Conservation (phyloP, 2,797 vertebrate genomes). For the Pipistrellus kuhlii region DNA sequence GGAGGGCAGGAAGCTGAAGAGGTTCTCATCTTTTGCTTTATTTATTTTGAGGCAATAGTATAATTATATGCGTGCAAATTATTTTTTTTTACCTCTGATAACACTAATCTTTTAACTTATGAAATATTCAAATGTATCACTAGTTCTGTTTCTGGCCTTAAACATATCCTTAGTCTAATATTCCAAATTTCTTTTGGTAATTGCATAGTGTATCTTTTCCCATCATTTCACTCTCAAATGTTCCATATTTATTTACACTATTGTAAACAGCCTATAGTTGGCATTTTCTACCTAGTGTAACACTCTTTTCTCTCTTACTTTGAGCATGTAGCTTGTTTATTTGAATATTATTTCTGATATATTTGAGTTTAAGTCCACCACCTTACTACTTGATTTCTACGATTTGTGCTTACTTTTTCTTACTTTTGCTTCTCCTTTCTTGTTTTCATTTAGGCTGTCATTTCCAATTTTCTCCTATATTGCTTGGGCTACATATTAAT, state of each 20-base stretch:
- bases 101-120: slow-evolving; percentile 14
- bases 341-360: neutral
- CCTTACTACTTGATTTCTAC: neutral
- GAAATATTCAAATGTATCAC: neutral
- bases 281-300: neutral
- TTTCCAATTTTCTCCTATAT: neutral
- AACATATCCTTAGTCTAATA: neutral
- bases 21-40: neutral
- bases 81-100: neutral
- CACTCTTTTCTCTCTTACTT: neutral
- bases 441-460: neutral
- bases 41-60: neutral
- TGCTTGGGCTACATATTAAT: neutral
- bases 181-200: neutral
- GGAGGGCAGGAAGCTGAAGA: neutral
- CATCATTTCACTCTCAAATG: neutral
- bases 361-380: neutral
- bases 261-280: neutral
- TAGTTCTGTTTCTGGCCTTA: neutral
- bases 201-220: neutral
- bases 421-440: neutral
- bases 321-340: neutral
- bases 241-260: neutral
- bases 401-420: neutral
- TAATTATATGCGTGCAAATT: neutral